A percentile compares a stretch with the other conserved stretches of the same genome.
phyloP scores from a whole-genome alignment of 2,888 invertebrate species.

The Drosophila rubida region DNA sequence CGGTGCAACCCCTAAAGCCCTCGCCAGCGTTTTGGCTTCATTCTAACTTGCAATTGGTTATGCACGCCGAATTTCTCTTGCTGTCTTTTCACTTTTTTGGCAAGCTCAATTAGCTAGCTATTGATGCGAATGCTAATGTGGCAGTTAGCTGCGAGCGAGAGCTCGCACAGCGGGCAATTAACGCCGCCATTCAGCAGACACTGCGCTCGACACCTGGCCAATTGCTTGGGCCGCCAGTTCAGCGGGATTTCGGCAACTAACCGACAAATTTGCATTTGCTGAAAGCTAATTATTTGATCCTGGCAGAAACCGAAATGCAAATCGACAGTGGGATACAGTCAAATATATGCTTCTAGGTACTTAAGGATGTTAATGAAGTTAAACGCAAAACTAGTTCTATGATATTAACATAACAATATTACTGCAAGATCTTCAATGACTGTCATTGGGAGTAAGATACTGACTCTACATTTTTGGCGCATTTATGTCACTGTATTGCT shows the following conservation, averaged over 20 bases:
- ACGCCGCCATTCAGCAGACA: constrained; percentile 44
- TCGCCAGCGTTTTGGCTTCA: constrained; percentile 9
- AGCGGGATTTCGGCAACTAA: background rate
- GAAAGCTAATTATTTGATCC: background rate
- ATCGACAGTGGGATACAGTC: no score
- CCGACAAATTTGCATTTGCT: background rate
- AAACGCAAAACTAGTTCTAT: no score
- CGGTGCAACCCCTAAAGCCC: constrained; percentile 61
- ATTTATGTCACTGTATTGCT: no score
- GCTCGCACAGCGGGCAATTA: constrained; percentile 63
- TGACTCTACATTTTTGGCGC: no score
- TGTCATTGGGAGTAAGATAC: background rate
- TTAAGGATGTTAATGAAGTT: no score
- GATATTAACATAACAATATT: no score
- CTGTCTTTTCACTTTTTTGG: background rate
- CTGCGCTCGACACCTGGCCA: constrained; percentile 21
- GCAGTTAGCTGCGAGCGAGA: background rate
- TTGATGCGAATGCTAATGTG: constrained; percentile 35
- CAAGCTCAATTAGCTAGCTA: constrained; percentile 47
- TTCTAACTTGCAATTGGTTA: constrained; percentile 63
- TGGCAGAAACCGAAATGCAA: no score
- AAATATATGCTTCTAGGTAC: no score
- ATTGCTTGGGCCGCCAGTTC: background rate
- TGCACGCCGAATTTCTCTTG: constrained; percentile 30
- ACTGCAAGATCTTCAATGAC: no score